A percentile compares a stretch with the other conserved stretches of the same genome.
Conservation (phyloP, 2,113 vertebrate species). For the Gorsachius goisagi region DNA sequence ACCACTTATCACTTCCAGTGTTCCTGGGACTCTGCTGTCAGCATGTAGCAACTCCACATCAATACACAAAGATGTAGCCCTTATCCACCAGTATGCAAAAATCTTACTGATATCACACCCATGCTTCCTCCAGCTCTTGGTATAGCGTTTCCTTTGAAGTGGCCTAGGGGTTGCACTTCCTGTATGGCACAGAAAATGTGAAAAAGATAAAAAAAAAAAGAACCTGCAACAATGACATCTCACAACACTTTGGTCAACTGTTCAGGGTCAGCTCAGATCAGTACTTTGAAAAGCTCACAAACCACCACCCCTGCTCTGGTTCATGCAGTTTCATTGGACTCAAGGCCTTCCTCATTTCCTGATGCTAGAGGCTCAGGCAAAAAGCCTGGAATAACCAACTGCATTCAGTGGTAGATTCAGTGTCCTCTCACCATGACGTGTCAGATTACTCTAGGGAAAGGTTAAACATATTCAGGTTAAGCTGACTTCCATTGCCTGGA, state of each 20-base stretch:
- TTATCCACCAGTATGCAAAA: neutral
- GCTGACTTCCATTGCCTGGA: neutral
- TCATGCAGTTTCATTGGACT: neutral
- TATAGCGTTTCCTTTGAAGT: neutral
- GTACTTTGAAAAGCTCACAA: neutral
- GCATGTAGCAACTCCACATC: neutral
- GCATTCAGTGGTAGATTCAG: neutral
- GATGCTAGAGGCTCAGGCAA: neutral
- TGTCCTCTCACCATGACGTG: neutral
- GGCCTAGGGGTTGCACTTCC: neutral
- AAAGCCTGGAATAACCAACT: neutral
- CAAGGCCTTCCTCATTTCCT: neutral
- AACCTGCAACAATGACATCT: neutral
- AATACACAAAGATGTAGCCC: neutral
- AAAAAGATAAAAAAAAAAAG: neutral
- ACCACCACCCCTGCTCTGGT: neutral
- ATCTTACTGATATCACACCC: neutral
- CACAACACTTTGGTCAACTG: neutral
- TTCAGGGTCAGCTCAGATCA: neutral
- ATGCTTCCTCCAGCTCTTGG: neutral
- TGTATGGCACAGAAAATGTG: neutral
- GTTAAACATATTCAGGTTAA: neutral
- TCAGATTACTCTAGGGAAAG: neutral
- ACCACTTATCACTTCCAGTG: neutral
- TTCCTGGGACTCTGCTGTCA: neutral